phyloP scores from a whole-genome alignment of 2,888 invertebrate genomes.

The Strigamia transsilvanica region DNA sequence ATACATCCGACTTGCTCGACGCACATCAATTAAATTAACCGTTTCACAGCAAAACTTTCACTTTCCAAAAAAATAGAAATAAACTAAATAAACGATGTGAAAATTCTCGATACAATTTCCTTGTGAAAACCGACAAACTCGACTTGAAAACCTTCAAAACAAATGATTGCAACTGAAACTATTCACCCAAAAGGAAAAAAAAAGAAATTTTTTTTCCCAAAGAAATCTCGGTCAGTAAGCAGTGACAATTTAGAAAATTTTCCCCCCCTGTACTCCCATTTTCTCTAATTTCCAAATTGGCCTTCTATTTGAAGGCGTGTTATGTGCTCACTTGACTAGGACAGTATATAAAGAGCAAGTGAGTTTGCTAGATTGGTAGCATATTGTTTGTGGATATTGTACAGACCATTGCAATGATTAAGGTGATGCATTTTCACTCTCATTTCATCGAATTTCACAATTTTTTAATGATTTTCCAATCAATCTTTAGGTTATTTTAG shows the following conservation, averaged over 20 bases:
- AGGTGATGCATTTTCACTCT: not conserved
- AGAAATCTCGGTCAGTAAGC: constrained; percentile 21
- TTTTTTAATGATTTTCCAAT: too few species aligned
- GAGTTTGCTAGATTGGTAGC: not conserved
- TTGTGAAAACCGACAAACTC: not conserved
- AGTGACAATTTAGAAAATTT: constrained; percentile 18
- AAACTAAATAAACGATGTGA: not conserved
- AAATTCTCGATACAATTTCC: not conserved
- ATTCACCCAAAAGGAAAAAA: not conserved
- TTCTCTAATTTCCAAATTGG: constrained; percentile 1
- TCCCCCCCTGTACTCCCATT: constrained; percentile 12
- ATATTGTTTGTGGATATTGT: constrained; percentile 13
- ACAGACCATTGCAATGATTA: not conserved
- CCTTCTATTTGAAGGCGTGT: constrained; percentile 2
- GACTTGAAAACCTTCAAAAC: not conserved
- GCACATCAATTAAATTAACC: not conserved
- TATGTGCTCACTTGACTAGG: constrained; percentile 11
- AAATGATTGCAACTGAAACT: not conserved
- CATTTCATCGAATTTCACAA: too few species aligned
- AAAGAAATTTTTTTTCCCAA: not conserved
- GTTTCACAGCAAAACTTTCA: too few species aligned
- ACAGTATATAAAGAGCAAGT: not conserved
- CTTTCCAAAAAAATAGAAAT: too few species aligned
- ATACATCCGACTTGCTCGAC: not conserved
- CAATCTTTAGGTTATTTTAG: not conserved